These are phyloP conservation scores for Drosophila burlai DNA, from an alignment of 1,140 invertebrate genomes.

Conservation along the genomic window DNA sequence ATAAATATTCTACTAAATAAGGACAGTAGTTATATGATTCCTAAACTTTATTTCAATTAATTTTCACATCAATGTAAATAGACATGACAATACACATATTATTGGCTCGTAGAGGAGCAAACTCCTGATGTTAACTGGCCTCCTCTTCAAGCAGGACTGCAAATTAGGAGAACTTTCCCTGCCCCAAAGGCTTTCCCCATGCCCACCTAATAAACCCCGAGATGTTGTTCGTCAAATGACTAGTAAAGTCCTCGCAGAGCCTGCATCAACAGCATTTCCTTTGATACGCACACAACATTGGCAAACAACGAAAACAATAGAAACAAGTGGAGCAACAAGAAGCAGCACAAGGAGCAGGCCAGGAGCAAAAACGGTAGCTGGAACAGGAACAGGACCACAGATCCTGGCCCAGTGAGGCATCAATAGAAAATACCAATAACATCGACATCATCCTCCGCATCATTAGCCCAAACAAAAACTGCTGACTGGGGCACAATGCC, in stretches of 20 bases:
- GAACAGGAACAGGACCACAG: constrained; percentile 19
- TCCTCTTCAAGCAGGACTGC: background rate
- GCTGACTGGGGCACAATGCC: constrained; percentile 71
- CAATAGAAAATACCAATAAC: constrained; percentile 60
- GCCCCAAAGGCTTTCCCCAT: background rate
- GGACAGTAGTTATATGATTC: too few relatives aligned
- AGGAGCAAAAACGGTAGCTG: background rate
- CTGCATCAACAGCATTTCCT: constrained; percentile 59
- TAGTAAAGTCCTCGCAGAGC: constrained; percentile 35
- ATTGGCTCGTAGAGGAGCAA: background rate
- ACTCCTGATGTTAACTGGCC: background rate
- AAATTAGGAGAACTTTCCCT: constrained; percentile 9
- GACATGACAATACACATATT: background rate
- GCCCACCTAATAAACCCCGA: constrained; percentile 27
- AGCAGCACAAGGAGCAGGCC: constrained; percentile 10
- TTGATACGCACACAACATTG: constrained; percentile 50
- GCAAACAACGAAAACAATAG: constrained; percentile 47
- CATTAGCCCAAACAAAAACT: constrained; percentile 75
- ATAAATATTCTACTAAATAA: background rate
- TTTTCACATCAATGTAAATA: background rate
- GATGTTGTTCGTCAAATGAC: constrained; percentile 32
- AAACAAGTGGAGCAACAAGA: constrained; percentile 38
- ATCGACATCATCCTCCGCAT: constrained; percentile 68
- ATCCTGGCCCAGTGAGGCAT: constrained; percentile 44
- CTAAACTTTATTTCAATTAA: too few relatives aligned